phyloP scores from a whole-genome alignment of 2,888 invertebrate genomes.

The Sipunculus nudus region DNA sequence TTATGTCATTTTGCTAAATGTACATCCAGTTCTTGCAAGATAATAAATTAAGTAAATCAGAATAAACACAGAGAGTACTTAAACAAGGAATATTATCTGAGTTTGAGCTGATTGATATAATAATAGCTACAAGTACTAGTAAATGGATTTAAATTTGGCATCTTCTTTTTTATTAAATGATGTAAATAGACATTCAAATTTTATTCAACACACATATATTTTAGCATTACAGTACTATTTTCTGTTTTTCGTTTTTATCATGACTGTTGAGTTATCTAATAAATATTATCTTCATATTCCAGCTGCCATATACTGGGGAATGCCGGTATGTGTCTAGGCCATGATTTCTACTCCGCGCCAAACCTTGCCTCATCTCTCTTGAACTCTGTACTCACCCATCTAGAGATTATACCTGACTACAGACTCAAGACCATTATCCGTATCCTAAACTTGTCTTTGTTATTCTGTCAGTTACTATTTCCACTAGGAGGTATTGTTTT shows the following conservation, averaged over 20 bases:
- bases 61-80: too few relatives aligned
- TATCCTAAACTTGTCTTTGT: slow-evolving; percentile 58
- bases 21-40: too few relatives aligned
- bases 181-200: not conserved
- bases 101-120: too few relatives aligned
- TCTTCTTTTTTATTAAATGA: too few relatives aligned
- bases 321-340: slow-evolving; percentile 81
- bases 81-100: too few relatives aligned
- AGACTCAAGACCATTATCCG: slow-evolving; percentile 81
- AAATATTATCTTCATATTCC: slow-evolving; percentile 29
- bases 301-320: slow-evolving; percentile 82
- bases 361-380: slow-evolving; percentile 80
- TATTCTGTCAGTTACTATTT: not conserved
- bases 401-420: slow-evolving; percentile 83
- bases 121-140: too few relatives aligned
- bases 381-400: slow-evolving; percentile 76
- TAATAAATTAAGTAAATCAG: too few relatives aligned
- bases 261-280: not conserved
- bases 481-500: too few relatives aligned
- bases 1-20: too few relatives aligned
- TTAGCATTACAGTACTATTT: not conserved
- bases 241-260: not conserved
- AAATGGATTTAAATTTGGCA: too few relatives aligned
- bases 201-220: not conserved
- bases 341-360: slow-evolving; percentile 83